phyloP scores from a whole-genome alignment of 2,888 invertebrate genomes.

The Agonopterix heracliana region DNA sequence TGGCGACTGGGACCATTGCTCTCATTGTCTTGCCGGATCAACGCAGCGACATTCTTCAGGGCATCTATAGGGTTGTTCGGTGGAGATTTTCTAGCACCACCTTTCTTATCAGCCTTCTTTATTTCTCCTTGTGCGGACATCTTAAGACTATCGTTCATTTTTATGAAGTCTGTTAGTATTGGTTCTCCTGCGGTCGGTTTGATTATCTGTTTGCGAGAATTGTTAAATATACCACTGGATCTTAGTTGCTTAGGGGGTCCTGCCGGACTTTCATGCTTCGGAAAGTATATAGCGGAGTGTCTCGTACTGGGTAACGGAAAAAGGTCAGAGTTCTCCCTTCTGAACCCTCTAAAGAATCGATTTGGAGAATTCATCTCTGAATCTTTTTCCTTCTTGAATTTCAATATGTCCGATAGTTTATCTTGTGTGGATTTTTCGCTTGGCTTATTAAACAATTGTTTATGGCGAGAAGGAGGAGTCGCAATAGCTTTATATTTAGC shows the following conservation, averaged over 20 bases:
- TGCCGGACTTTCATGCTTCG: conserved; percentile 70
- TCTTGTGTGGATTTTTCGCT: conserved; percentile 58
- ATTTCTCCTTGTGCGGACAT: conserved; percentile 59
- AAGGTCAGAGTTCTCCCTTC: conserved; percentile 90
- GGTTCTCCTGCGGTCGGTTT: conserved; percentile 78
- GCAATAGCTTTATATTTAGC: conserved; percentile 60
- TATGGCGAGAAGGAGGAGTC: conserved; percentile 50
- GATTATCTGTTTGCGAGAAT: conserved; percentile 77
- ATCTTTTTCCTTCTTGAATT: conserved; percentile 82
- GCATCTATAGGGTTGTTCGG: conserved; percentile 60
- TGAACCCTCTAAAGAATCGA: conserved; percentile 85
- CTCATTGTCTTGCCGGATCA: conserved; percentile 60
- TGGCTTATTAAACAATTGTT: conserved; percentile 52
- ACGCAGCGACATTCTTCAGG: conserved; percentile 59
- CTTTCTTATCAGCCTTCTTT: conserved; percentile 47
- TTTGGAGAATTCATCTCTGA: conserved; percentile 82
- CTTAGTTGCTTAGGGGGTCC: conserved; percentile 71
- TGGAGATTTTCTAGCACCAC: conserved; percentile 37
- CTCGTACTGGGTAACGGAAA: conserved; percentile 84
- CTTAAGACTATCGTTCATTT: conserved; percentile 71
- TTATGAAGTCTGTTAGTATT: conserved; percentile 81
- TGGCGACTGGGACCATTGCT: conserved; percentile 52
- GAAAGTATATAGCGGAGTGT: conserved; percentile 83
- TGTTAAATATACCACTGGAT: conserved; percentile 82
- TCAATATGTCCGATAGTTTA: conserved; percentile 66